phyloP scores from a whole-genome alignment of 2,888 invertebrate species.

The Eurytoma adleriae region DNA sequence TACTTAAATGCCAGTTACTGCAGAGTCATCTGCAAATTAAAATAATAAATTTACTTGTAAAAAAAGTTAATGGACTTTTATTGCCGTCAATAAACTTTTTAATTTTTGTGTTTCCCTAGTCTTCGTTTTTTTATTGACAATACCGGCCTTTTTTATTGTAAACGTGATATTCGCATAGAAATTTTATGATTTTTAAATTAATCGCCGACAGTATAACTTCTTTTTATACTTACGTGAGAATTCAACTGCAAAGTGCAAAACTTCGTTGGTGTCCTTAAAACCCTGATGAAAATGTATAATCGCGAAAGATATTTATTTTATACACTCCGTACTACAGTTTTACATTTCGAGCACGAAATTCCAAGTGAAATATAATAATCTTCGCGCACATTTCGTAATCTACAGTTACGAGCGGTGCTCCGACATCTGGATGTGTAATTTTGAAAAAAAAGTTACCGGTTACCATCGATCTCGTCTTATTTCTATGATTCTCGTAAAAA shows the following conservation, averaged over 20 bases:
- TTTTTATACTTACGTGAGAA: slow-evolving; percentile 10
- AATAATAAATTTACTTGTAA: slow-evolving; percentile 51
- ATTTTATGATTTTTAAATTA: slow-evolving; percentile 25
- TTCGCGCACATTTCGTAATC: neutral
- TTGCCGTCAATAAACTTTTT: slow-evolving; percentile 49
- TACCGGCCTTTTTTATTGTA: slow-evolving; percentile 42
- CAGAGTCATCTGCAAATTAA: slow-evolving; percentile 47
- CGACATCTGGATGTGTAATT: neutral
- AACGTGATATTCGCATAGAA: slow-evolving; percentile 38
- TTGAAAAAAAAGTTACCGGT: neutral
- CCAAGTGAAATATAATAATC: too few relatives aligned
- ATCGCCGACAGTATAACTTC: slow-evolving; percentile 5
- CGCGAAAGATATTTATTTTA: too few relatives aligned
- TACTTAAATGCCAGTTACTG: slow-evolving; percentile 33
- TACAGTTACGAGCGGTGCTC: neutral
- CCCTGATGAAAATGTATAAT: too few relatives aligned
- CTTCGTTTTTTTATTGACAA: slow-evolving; percentile 42
- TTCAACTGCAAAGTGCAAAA: too few relatives aligned
- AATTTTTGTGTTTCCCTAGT: slow-evolving; percentile 40
- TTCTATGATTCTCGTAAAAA: neutral
- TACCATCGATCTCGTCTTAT: neutral
- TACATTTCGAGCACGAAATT: too few relatives aligned
- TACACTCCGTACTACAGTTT: too few relatives aligned
- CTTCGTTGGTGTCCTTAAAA: too few relatives aligned
- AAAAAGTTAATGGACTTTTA: slow-evolving; percentile 49